Evolutionary conservation across 2,797 vertebrate species (phyloP), one percentile per base, ranked within the genome.

Genomic region (Silurus aristotelis): DNA sequence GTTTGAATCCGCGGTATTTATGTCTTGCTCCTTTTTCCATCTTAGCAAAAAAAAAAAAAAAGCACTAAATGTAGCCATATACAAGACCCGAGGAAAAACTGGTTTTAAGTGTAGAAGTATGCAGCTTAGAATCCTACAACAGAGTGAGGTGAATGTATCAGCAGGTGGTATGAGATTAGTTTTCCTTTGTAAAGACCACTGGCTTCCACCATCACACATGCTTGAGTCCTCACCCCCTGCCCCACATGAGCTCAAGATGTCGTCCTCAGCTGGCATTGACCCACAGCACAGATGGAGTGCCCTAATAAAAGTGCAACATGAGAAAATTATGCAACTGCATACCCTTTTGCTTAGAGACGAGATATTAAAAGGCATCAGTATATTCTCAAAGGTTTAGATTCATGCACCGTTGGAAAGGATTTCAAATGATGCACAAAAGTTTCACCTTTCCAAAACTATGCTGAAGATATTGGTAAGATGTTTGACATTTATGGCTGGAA

Each of bases 201-300:
- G 82, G 80, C 78, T 87, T 66, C 76, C 67, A 83, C 84, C n/a
- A 22, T 60, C 68, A 86, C 83, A 63, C 84, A 86, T 86, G 89
- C 84, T 77, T 6, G 38, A 84, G 78, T 25, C 56, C 66, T 72
- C 70, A 87, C 87, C 87, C 76, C 31, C 63, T 87, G 89, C 86
- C 87, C 87, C 81, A 89, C 84, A 87, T 83, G 82, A 87, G 80
- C 83, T 84, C 86, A 90, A 85, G 85, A 88, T 90, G 90, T 89
- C 88, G 75, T 87, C 73, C 55, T 88, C 89, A 91, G 90, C 89
- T 92, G 92, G 89, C 90, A 84, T 73, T 58, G 60, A 81, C 88
- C 82, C 88, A 86, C 38, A 13, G 46, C 86, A 84, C 89, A 89
- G 80, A 87, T 89, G 86, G 86, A 78, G n/a, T 25, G 71, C 80